A percentile compares a stretch with the other conserved stretches of the same genome.
Conservation (phyloP, 2,888 invertebrate species). For the Adineta ricciae region DNA sequence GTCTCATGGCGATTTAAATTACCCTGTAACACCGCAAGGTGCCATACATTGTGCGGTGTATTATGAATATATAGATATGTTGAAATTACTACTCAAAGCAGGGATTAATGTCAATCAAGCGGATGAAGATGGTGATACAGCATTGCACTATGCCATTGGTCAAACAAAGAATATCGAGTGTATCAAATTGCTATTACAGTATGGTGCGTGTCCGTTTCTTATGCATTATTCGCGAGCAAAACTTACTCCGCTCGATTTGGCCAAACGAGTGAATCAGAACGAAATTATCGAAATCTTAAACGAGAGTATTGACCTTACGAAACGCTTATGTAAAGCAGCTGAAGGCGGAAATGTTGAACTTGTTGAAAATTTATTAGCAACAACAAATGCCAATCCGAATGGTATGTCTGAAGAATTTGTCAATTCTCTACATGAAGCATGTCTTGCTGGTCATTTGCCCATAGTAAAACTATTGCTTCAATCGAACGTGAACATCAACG, state of each 20-base stretch:
- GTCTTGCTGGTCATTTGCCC: background rate
- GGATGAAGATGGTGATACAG: conserved; percentile 10
- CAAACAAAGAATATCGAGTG: background rate
- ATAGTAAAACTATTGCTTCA: background rate
- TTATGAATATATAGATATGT: background rate
- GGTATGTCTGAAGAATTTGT: background rate
- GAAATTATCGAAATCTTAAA: background rate
- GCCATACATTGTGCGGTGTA: background rate
- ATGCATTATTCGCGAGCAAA: background rate
- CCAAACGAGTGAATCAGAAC: background rate
- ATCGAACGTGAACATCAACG: background rate
- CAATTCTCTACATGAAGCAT: background rate
- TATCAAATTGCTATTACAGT: background rate
- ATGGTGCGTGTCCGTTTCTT: background rate
- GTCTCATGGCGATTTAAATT: background rate
- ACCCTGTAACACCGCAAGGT: background rate
- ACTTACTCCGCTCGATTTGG: background rate
- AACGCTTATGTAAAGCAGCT: background rate
- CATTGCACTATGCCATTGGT: background rate
- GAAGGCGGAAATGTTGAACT: background rate
- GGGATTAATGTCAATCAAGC: background rate
- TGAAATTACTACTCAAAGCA: background rate
- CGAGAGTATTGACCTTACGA: background rate
- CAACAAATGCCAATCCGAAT: background rate
- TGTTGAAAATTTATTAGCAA: background rate